A percentile compares a stretch with the other conserved stretches of the same genome.
These are phyloP conservation scores for Paracentrotus lividus DNA, from an alignment of 53 echinoderm and acorn worm species.

Conservation along the genomic window DNA sequence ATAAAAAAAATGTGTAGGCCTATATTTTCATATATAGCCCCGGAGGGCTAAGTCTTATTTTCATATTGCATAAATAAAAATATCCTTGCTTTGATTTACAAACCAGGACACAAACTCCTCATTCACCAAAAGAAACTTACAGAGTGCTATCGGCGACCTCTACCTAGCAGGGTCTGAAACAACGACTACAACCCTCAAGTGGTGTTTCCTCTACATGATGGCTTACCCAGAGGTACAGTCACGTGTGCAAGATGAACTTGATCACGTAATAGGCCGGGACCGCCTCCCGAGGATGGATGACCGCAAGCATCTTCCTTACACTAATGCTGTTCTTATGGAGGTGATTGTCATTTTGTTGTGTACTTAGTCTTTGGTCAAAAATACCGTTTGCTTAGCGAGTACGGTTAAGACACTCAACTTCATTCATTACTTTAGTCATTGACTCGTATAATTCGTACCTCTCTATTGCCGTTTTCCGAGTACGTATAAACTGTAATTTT, in stretches of 20 bases:
- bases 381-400: too few species aligned
- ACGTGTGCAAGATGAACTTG: constrained; percentile 7
- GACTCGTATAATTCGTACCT: too few species aligned
- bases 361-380: too few species aligned
- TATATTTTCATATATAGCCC: background rate
- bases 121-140: background rate
- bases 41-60: too few species aligned
- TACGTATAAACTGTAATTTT: too few species aligned
- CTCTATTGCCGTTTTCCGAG: too few species aligned
- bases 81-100: background rate
- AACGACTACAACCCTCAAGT: background rate
- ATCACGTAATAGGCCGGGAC: background rate
- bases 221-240: constrained; percentile 21
- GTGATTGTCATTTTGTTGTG: background rate
- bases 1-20: too few species aligned
- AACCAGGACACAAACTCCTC: background rate
- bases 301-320: constrained; percentile 20
- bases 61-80: too few species aligned
- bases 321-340: constrained; percentile 11
- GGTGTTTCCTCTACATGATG: constrained; percentile 13
- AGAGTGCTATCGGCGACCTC: background rate
- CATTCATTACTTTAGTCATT: too few species aligned
- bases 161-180: constrained; percentile 34
- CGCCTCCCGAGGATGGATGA: background rate
- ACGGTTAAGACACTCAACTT: too few species aligned